Conservation (phyloP, 2,888 invertebrate species). For the Trissolcus brochymenae region DNA sequence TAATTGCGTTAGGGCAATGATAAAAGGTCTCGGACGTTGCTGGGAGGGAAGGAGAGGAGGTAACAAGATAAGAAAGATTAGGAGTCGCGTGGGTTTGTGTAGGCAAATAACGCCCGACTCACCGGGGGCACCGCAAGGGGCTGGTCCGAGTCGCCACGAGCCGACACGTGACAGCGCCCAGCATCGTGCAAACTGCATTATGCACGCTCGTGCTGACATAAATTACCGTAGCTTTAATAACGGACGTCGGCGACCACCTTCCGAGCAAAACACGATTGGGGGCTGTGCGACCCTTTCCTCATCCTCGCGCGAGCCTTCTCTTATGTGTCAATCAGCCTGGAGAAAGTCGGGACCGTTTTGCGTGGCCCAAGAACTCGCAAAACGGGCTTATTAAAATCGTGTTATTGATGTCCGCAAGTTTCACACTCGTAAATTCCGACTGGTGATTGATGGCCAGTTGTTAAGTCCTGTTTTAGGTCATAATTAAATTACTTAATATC, state of each 20-base stretch:
- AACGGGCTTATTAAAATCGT: constrained; percentile 28
- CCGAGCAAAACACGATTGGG: constrained; percentile 66
- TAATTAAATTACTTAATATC: background rate
- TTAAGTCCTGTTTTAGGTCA: too few relatives aligned
- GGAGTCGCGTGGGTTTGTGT: constrained; percentile 46
- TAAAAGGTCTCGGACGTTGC: constrained; percentile 33
- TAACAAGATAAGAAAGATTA: constrained; percentile 55
- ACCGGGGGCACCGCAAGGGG: constrained; percentile 58
- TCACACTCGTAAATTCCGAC: background rate
- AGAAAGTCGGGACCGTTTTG: background rate
- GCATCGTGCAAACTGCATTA: constrained; percentile 75
- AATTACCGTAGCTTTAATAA: constrained; percentile 75
- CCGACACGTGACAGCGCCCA: constrained; percentile 71
- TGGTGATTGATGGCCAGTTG: background rate
- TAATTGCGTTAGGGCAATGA: constrained; percentile 44
- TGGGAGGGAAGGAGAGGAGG: constrained; percentile 30
- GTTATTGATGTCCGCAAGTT: constrained; percentile 20
- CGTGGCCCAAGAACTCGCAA: constrained; percentile 20
- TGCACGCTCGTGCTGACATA: constrained; percentile 75
- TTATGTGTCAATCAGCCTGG: constrained; percentile 40
- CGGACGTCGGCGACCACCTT: constrained; percentile 69
- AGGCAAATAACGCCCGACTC: constrained; percentile 65
- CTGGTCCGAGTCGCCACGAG: constrained; percentile 67
- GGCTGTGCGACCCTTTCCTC: constrained; percentile 26
- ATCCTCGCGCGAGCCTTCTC: constrained; percentile 12